A percentile compares a stretch with the other conserved stretches of the same genome.
These are phyloP conservation scores for Caenorhabditis sp. DNA, from an alignment of 2,888 invertebrate genomes.

Conservation along the genomic window DNA sequence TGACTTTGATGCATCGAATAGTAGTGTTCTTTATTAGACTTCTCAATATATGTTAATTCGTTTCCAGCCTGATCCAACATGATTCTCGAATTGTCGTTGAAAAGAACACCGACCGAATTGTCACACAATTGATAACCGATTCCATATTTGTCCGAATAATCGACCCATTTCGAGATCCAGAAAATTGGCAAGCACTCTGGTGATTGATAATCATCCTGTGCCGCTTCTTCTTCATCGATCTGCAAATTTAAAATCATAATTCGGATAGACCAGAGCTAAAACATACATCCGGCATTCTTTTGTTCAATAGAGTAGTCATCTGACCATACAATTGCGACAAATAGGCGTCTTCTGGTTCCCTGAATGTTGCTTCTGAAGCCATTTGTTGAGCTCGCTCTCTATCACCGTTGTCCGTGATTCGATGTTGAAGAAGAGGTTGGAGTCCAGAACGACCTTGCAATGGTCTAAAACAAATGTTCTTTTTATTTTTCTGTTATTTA, in stretches of 20 bases:
- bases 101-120: constrained; percentile 93
- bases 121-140: constrained; percentile 98
- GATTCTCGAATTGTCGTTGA: constrained; percentile 94
- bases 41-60: constrained; percentile 94
- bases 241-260: constrained; percentile 7
- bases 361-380: constrained; percentile 31
- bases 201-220: constrained; percentile 87
- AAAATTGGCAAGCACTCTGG: constrained; percentile 93
- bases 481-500: background rate
- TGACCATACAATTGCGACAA: constrained; percentile 31
- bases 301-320: constrained; percentile 22
- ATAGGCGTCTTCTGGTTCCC: constrained; percentile 42
- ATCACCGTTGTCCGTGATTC: constrained; percentile 25
- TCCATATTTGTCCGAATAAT: constrained; percentile 99
- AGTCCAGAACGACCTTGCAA: constrained; percentile 26
- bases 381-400: constrained; percentile 32
- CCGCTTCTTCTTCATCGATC: constrained; percentile 36
- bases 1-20: constrained; percentile 79
- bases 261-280: too few relatives aligned
- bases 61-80: constrained; percentile 90
- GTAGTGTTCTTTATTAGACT: constrained; percentile 87
- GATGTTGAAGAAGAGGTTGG: constrained; percentile 20
- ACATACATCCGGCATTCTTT: constrained; percentile 26
- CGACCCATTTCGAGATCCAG: constrained; percentile 99
- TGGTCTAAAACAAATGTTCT: constrained; percentile 10